Percentiles rank a stretch among this genome's conserved stretches.
phyloP scores from a whole-genome alignment of 2,888 invertebrate genomes.

The Luperina nickerlii region DNA sequence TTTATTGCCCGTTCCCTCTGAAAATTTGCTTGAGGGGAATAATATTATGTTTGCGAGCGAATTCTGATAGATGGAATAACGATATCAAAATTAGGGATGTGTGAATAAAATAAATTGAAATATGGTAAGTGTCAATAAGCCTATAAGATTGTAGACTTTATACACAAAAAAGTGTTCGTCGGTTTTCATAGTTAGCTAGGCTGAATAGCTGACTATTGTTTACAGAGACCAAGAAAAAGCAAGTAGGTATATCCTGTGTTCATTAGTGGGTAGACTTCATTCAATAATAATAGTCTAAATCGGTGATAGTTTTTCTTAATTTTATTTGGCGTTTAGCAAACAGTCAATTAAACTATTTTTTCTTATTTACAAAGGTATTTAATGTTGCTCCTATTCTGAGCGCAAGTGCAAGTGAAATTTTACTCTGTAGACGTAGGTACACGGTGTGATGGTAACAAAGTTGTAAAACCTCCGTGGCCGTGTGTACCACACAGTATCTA shows the following conservation, averaged over 20 bases:
- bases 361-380: too few species aligned
- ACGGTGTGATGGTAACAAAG: not conserved
- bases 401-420: not conserved
- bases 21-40: slow-evolving; percentile 62
- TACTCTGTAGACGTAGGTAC: too few species aligned
- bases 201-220: not conserved
- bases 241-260: not conserved
- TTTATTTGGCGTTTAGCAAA: not conserved
- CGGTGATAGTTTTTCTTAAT: not conserved
- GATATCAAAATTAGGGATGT: slow-evolving; percentile 39
- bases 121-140: slow-evolving; percentile 21
- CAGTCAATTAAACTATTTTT: too few species aligned
- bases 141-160: not conserved
- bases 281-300: not conserved
- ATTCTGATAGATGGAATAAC: slow-evolving; percentile 55
- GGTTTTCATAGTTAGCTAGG: not conserved
- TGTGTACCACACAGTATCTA: slow-evolving; percentile 64
- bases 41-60: slow-evolving; percentile 51
- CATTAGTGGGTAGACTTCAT: not conserved
- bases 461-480: slow-evolving; percentile 35
- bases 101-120: slow-evolving; percentile 46
- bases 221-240: not conserved
- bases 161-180: not conserved
- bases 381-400: not conserved
- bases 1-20: slow-evolving; percentile 57